Conservation (phyloP, 2,797 vertebrate species). For the Mormyrus proboscirostris region DNA sequence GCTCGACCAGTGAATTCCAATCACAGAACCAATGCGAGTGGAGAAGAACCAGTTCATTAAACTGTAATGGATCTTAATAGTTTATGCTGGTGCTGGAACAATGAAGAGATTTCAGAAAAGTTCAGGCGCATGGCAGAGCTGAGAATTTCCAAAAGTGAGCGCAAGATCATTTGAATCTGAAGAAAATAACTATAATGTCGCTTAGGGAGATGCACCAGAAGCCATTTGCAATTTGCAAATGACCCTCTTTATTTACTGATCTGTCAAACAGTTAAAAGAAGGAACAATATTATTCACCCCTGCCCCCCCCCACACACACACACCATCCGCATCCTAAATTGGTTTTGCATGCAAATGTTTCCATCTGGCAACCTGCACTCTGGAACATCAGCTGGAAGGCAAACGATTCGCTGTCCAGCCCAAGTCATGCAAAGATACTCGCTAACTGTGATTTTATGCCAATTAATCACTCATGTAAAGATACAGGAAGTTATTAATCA, state of each 20-base stretch:
- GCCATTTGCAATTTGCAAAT: slow-evolving; percentile 21
- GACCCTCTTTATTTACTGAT: slow-evolving; percentile 25
- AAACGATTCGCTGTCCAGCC: slow-evolving; percentile 39
- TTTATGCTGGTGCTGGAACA: not conserved
- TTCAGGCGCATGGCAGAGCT: not conserved
- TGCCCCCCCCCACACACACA: not conserved
- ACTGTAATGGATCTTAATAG: not conserved
- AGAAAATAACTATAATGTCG: slow-evolving; percentile 14
- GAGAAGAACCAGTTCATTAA: not conserved
- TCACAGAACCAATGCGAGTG: not conserved
- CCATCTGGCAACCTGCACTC: not conserved
- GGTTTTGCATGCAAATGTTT: slow-evolving; percentile 11
- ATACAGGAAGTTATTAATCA: not conserved
- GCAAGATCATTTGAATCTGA: not conserved
- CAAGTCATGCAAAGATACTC: slow-evolving; percentile 37
- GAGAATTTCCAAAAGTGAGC: not conserved
- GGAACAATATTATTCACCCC: not conserved
- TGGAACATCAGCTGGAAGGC: slow-evolving; percentile 34
- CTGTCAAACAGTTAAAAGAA: slow-evolving; percentile 14
- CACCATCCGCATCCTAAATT: slow-evolving; percentile 3
- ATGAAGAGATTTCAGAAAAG: not conserved
- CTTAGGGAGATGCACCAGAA: slow-evolving; percentile 7
- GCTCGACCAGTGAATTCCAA: not conserved
- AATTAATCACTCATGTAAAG: not conserved
- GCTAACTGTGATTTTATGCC: slow-evolving; percentile 37